Conservation (phyloP, 23 tunicate genomes). For the Oikopleura vanhoeffeni region DNA sequence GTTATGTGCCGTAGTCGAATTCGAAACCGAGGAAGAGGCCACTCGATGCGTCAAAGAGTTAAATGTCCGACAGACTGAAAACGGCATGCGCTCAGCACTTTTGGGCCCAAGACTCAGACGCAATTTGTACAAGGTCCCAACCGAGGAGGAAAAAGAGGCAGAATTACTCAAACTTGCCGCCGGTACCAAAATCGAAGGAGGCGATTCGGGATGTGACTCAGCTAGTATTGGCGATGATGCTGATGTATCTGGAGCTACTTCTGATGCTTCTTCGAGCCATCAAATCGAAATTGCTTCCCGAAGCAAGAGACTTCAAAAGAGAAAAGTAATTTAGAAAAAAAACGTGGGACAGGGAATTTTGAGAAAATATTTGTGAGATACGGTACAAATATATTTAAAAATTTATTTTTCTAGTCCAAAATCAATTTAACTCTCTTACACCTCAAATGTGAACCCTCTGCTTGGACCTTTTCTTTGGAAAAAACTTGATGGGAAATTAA, state of each 20-base stretch:
- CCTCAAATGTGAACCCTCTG: too few relatives aligned
- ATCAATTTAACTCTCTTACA: too few relatives aligned
- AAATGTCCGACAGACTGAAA: not conserved
- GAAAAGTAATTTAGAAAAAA: not conserved
- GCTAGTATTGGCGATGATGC: conserved; percentile 8
- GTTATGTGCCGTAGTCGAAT: conserved; percentile 3
- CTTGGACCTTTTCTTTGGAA: too few relatives aligned
- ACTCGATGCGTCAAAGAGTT: conserved; percentile 7
- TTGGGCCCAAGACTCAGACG: conserved; percentile 4
- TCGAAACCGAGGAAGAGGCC: conserved; percentile 14
- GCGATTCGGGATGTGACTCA: conserved; percentile 14
- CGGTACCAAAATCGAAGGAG: not conserved
- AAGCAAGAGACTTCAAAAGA: not conserved
- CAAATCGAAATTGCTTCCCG: not conserved
- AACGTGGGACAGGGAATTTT: too few relatives aligned
- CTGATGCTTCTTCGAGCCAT: not conserved
- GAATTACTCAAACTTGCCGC: conserved; percentile 2
- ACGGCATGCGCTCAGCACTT: conserved; percentile 10
- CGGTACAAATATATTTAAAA: too few relatives aligned
- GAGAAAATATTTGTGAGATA: too few relatives aligned
- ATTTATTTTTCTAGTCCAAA: not conserved
- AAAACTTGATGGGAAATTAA: too few relatives aligned
- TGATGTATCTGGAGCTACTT: conserved; percentile 3
- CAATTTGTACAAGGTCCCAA: conserved; percentile 3
- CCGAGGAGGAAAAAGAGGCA: conserved; percentile 12